Percentiles rank a stretch among this genome's conserved stretches.
Evolutionary conservation across 2,113 vertebrate species (phyloP).

Genomic region (Dascyllus trimaculatus): DNA sequence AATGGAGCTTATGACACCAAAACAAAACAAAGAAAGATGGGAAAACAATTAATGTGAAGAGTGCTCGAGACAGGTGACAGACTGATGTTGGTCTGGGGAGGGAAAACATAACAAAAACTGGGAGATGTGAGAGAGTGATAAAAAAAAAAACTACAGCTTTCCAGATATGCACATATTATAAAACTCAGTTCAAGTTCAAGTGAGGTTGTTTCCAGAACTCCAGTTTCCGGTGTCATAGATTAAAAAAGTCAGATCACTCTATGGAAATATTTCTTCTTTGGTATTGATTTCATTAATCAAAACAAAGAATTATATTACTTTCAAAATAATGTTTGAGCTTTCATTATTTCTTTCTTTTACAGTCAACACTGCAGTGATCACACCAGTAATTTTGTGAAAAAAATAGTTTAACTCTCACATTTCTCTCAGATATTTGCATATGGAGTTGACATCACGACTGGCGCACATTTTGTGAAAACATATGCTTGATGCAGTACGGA

Average conservation of each 20-base stretch:
- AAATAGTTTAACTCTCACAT: not conserved
- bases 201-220: not conserved
- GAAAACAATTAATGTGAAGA: conserved; percentile 15
- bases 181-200: conserved; percentile 13
- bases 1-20: not conserved
- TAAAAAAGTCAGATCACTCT: not conserved
- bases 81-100: not conserved
- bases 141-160: not conserved
- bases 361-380: not conserved
- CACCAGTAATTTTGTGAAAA: not conserved
- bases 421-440: conserved; percentile 3
- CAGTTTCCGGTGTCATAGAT: not conserved
- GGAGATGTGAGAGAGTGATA: not conserved
- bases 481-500: not conserved
- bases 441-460: conserved; percentile 1
- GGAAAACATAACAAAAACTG: conserved; percentile 28
- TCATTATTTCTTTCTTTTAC: not conserved
- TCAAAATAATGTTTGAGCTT: not conserved
- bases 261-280: not conserved
- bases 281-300: not conserved
- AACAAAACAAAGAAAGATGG: not conserved
- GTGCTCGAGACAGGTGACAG: not conserved
- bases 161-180: not conserved
- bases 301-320: not conserved
- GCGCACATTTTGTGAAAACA: conserved; percentile 1